A percentile compares a stretch with the other conserved stretches of the same genome.
These are phyloP conservation scores for Chrysolina haemoptera DNA, from an alignment of 2,888 invertebrate species.

Conservation along the genomic window DNA sequence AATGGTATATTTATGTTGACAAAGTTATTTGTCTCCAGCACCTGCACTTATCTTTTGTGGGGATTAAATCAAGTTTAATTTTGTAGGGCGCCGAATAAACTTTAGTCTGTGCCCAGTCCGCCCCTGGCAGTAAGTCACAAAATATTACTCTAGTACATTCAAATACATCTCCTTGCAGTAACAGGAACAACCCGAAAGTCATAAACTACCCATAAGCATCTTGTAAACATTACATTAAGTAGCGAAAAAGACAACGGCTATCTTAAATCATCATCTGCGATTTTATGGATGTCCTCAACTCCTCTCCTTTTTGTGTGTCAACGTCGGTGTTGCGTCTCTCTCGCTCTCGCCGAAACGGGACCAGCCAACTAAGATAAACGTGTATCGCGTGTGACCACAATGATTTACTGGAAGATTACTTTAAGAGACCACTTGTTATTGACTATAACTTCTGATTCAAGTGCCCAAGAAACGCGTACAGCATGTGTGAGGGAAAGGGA, in stretches of 20 bases:
- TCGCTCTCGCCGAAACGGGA: constrained; percentile 46
- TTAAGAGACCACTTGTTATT: constrained; percentile 71
- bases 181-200: constrained; percentile 8
- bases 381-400: constrained; percentile 65
- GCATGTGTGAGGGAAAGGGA: constrained; percentile 43
- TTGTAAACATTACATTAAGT: constrained; percentile 68
- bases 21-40: too few relatives aligned
- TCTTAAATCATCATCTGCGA: constrained; percentile 70
- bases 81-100: too few relatives aligned
- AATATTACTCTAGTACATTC: background rate
- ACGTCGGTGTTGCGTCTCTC: constrained; percentile 55
- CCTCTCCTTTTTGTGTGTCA: constrained; percentile 59
- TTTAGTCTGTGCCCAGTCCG: background rate
- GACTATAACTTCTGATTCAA: constrained; percentile 70
- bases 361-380: constrained; percentile 60
- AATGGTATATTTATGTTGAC: too few relatives aligned
- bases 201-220: constrained; percentile 59
- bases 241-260: constrained; percentile 67
- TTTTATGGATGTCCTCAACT: constrained; percentile 68
- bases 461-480: constrained; percentile 64
- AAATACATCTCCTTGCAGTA: background rate
- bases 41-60: too few relatives aligned
- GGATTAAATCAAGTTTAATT: too few relatives aligned
- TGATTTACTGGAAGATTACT: constrained; percentile 70
- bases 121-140: background rate